These are phyloP conservation scores for Cylloceria caligata DNA, from an alignment of 2,888 invertebrate species.

Conservation along the genomic window DNA sequence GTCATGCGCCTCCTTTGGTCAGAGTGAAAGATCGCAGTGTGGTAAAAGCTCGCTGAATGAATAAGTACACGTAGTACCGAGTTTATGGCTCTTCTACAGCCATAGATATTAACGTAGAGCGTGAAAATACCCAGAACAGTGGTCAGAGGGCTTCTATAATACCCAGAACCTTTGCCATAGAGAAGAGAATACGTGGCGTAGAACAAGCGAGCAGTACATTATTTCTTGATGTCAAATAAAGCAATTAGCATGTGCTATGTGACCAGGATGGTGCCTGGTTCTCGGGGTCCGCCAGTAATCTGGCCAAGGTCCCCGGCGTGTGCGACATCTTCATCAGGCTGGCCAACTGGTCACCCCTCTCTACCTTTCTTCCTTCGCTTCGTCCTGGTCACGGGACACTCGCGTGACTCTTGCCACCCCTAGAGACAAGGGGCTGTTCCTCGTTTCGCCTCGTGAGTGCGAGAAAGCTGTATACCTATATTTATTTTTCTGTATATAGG, in stretches of 20 bases:
- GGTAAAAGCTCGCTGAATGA: constrained; percentile 61
- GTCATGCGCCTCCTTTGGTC: constrained; percentile 24
- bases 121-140: constrained; percentile 29
- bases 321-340: constrained; percentile 85
- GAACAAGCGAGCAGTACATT: constrained; percentile 78
- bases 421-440: constrained; percentile 73
- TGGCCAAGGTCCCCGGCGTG: constrained; percentile 83
- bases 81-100: constrained; percentile 9
- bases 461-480: constrained; percentile 37
- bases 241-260: constrained; percentile 84
- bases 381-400: constrained; percentile 64
- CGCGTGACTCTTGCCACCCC: constrained; percentile 77
- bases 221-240: constrained; percentile 85
- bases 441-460: constrained; percentile 53
- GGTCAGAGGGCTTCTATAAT: constrained; percentile 49
- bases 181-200: constrained; percentile 34
- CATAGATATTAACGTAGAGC: constrained; percentile 23
- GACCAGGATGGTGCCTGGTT: constrained; percentile 76
- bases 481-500: constrained; percentile 1
- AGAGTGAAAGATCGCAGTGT: constrained; percentile 55
- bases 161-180: constrained; percentile 10
- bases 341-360: constrained; percentile 60
- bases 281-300: constrained; percentile 81
- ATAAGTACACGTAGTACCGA: constrained; percentile 34
- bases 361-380: constrained; percentile 61